These are phyloP conservation scores for Lepidurus arcticus DNA, from an alignment of 1,140 invertebrate species.

Conservation along the genomic window DNA sequence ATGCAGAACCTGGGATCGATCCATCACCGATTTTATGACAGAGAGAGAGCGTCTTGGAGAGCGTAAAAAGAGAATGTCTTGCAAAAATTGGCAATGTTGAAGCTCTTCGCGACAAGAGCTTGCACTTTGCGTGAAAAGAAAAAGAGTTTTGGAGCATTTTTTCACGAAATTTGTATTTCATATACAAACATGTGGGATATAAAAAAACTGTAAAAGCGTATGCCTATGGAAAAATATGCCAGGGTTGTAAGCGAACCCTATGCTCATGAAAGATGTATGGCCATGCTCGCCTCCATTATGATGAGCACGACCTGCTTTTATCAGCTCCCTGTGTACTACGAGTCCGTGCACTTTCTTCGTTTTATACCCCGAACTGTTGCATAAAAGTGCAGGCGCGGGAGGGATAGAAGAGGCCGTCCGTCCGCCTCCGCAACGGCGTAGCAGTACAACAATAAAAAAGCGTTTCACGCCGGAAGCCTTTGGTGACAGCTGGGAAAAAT, in stretches of 20 bases:
- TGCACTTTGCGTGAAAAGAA: not conserved
- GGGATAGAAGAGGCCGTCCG: not conserved
- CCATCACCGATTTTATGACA: slow-evolving; percentile 8
- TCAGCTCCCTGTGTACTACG: not conserved
- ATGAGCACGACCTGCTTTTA: slow-evolving; percentile 21
- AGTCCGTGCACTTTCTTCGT: not conserved
- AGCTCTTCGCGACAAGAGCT: not conserved
- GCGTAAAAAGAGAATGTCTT: not conserved
- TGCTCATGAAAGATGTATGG: slow-evolving; percentile 13
- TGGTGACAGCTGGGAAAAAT: not conserved
- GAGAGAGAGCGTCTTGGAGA: too few relatives aligned
- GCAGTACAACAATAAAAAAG: not conserved
- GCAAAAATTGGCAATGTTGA: not conserved
- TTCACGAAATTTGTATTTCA: not conserved
- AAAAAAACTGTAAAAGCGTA: not conserved
- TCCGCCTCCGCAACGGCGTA: not conserved
- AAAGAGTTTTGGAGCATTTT: not conserved
- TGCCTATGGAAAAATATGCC: not conserved
- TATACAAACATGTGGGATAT: not conserved
- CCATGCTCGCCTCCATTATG: slow-evolving; percentile 18
- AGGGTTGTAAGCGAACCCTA: not conserved
- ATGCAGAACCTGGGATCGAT: not conserved
- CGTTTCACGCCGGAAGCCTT: not conserved
- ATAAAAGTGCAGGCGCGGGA: not conserved
- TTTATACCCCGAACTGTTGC: not conserved